These are phyloP conservation scores for Adrianichthys oophorus DNA, from an alignment of 2,797 vertebrate species.

Conservation along the genomic window DNA sequence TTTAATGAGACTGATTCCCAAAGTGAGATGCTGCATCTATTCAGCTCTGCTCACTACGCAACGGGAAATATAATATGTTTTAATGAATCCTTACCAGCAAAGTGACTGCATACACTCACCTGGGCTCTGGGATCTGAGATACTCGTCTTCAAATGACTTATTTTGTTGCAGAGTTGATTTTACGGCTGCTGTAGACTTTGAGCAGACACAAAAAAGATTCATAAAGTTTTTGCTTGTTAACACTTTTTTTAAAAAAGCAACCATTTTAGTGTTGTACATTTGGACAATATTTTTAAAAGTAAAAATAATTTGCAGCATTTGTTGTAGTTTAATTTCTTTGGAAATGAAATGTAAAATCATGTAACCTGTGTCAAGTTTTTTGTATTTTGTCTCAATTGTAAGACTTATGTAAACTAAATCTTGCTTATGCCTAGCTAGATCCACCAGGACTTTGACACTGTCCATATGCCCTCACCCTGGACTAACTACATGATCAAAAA, in stretches of 20 bases:
- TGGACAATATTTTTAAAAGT: too few species aligned
- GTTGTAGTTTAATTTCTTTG: too few species aligned
- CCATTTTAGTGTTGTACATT: conserved; percentile 2
- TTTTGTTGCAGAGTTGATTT: conserved; percentile 7
- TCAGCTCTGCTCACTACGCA: conserved; percentile 27
- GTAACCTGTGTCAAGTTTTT: too few species aligned
- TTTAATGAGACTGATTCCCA: conserved; percentile 55
- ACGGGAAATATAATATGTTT: conserved; percentile 51
- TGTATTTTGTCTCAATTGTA: too few species aligned
- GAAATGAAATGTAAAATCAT: too few species aligned
- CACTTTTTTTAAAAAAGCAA: conserved; percentile 16
- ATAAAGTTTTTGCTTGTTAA: conserved; percentile 27
- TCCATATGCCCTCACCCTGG: too few species aligned
- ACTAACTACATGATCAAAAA: too few species aligned
- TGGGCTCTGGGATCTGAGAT: conserved; percentile 27
- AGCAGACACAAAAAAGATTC: conserved; percentile 17
- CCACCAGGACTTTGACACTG: too few species aligned
- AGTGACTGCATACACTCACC: conserved; percentile 28
- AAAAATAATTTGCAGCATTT: too few species aligned
- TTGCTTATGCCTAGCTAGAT: too few species aligned
- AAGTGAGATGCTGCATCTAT: conserved; percentile 29
- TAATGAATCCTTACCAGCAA: conserved; percentile 45
- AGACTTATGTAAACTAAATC: too few species aligned
- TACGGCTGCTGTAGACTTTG: conserved; percentile 22
- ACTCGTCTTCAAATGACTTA: conserved; percentile 30